Evolutionary conservation across 1,140 invertebrate species (phyloP), one percentile per base, ranked within the genome.

Genomic region (Trichogramma pretiosum): DNA sequence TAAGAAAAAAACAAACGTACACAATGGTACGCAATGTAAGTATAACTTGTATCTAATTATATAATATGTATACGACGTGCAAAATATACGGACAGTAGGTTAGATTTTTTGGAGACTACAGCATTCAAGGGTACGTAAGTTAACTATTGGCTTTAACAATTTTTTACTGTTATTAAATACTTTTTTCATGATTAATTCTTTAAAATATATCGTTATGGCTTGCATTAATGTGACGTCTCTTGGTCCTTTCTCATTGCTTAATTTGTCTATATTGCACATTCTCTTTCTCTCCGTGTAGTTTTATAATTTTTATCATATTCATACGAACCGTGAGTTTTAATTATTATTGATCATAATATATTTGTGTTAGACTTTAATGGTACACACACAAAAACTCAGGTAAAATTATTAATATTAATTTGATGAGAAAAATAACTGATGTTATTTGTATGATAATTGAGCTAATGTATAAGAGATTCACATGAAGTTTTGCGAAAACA

Each of bases 31-130:
- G n/a, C n/a, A n/a, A n/a, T n/a, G n/a, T n/a, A 40, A 52, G 47
- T 56, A 46, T 44, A 46, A 17, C 28, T 21, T 48, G 35, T 47
- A n/a, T 40, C 41, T 14, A 52, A n/a, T n/a, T n/a, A n/a, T n/a
- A n/a, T n/a, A 39, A 42, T 49, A 50, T 48, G 52, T 49, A 53
- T 56, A 58, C 47, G 33, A 54, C 51, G 35, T 54, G 47, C 34
- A 57, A n/a, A n/a, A 53, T 53, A 57, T 54, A 56, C 54, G 54
- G 56, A 55, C 58, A 51, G 56, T 61, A 56, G 54, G 63, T 63
- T 59, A 59, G 55, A 62, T 52, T 59, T 26, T 55, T 60, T 63
- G 59, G 60, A 63, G 52, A 46, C 63, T 65, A 61, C 58, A 60
- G 59, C 61, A 62, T 57, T 59, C 56, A 56, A 54, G 55, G 54